These are phyloP conservation scores for Phyllotis vaccarum DNA, from an alignment of 2,797 vertebrate species.

Conservation along the genomic window DNA sequence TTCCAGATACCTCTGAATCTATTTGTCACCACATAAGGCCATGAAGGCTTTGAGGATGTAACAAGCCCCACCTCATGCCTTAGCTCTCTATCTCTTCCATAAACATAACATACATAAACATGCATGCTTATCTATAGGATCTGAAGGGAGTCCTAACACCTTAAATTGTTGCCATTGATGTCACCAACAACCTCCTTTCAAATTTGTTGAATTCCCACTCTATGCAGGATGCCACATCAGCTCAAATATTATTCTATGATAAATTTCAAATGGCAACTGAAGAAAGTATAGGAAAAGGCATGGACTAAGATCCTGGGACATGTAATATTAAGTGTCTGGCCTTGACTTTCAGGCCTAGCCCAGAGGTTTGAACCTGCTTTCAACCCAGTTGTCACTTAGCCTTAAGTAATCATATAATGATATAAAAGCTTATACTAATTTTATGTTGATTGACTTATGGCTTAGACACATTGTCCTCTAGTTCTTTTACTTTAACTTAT, in stretches of 20 bases:
- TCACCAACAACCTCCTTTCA: neutral
- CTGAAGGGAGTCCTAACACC: neutral
- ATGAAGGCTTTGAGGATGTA: neutral
- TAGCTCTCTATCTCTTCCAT: neutral
- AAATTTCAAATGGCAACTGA: neutral
- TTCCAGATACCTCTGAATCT: neutral
- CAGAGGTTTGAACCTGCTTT: too few relatives aligned
- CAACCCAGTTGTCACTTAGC: too few relatives aligned
- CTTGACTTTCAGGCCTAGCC: too few relatives aligned
- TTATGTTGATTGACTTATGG: too few relatives aligned
- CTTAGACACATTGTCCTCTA: too few relatives aligned
- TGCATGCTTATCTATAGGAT: neutral
- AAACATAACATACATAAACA: neutral
- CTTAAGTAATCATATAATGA: too few relatives aligned
- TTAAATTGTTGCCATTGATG: neutral
- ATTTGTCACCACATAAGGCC: neutral
- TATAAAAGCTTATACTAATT: too few relatives aligned
- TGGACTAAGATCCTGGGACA: neutral
- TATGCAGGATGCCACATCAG: neutral
- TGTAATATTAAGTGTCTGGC: too few relatives aligned
- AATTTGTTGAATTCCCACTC: neutral
- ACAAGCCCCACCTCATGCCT: neutral
- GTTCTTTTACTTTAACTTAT: too few relatives aligned
- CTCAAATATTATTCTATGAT: neutral
- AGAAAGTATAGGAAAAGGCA: neutral